Base-by-base conservation (phyloP, 1,140 invertebrate species). In the Drosophila equinoxialis region DNA sequence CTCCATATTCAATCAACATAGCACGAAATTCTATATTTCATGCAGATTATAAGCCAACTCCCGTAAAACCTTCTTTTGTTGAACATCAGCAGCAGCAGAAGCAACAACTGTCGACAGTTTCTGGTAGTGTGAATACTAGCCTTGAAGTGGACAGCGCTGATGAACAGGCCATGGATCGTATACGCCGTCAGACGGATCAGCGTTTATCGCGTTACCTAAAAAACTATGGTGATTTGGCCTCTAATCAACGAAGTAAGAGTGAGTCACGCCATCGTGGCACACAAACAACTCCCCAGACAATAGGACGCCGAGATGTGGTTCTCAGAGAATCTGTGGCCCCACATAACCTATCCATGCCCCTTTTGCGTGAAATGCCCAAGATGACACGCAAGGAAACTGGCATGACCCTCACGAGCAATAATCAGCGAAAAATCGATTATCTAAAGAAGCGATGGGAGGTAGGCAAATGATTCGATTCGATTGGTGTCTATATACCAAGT, bases 331-430 rank as follows among this genome's bases (percentile, higher is more conserved):
- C 79, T 2, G 66, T 73, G 3, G 71, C 85, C 17, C 57, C 57
- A 6, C 81, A 85, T 14, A 91, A 90, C 81, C 67, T 91, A 2
- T 91, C 90, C 2, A 91, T 91, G 89, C 90, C 90, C 6, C 51
- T 91, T n/a, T 54, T 91, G 23, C 81, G 87, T 8, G 90, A 91
- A 71, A 91, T 91, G 87, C 90, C 90, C 4, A 91, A 91, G 71
- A 91, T 91, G 81, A 91, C 90, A 13, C 79, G 90, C 3, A 82
- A 68, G 45, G 87, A 91, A 14, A 74, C 82, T 20, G 59, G 33
- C 3, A 42, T 58, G 1, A 33, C 66, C 6, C 20, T 62, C 17
- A n/a, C 61, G 1, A 66, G 62, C 11, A 75, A 41, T 65, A 69
- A 71, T 11, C 65, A 74, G 45, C 69, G 69, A 0, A 78, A 71